Base-by-base conservation (phyloP, 2,797 vertebrate genomes). In the Lerista edwardsae region DNA sequence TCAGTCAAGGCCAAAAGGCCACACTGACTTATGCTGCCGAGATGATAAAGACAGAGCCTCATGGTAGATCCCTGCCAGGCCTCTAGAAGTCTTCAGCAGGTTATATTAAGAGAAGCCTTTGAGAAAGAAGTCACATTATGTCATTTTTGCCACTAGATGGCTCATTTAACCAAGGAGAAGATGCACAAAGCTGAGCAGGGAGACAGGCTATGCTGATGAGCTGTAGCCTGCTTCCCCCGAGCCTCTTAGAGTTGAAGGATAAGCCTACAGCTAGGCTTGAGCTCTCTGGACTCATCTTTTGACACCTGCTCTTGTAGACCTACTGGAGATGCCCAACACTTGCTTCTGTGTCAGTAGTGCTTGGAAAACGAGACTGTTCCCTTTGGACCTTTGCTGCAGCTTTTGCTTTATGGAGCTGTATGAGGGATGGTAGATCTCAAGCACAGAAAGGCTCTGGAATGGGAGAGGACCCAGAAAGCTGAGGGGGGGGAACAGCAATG, bases 301-400 rank as follows among this genome's bases (percentile, higher is more conserved):
- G 64, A 72, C 64, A 81, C 29, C 39, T 69, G 41, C n/a, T 36
- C 64, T 59, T 69, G 10, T 55, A 76, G 64, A 75, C 41, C 8
- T 80, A n/a, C n/a, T n/a, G n/a, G n/a, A 47, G 36, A 65, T 44
- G 34, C 72, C 51, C 36, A 68, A 34, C 71, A 75, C 23, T 29
- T 80, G 39, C n/a, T 80, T 57, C 36, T 31, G 34, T 57, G 64
- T 23, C 21, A 17, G 2, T 4, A 1, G 6, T 8, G 23, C 10
- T 10, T 69, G 15, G 55, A 80, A 61, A 86, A 61, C 1, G 47
- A 39, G 17, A 62, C 61, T 68, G n/a, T 68, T 69, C 71, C 15
- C 78, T 75, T 39, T 39, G 31, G 74, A 57, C 15, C 61, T n/a
- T 8, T 77, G 51, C 81, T 62, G 76, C 69, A 87, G 76, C 27